A percentile compares a stretch with the other conserved stretches of the same genome.
Evolutionary conservation across 2,888 invertebrate genomes (phyloP).

Genomic region (Euplagia quadripunctaria): DNA sequence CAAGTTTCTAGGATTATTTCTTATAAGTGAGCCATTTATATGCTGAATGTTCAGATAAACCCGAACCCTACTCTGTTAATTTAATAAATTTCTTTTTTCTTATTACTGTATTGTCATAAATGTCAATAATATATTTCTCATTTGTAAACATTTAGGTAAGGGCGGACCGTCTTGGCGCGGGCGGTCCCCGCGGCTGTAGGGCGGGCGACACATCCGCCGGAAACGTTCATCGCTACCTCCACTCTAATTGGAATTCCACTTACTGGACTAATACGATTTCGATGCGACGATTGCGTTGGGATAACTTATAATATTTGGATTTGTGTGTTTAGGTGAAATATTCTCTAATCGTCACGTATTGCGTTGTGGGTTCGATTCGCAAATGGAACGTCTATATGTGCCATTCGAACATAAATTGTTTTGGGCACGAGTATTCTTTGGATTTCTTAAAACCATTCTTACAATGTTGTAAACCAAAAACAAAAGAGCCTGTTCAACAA

Average conservation of each 20-base stretch:
- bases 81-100: neutral
- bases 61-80: neutral
- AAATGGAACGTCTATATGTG: neutral
- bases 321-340: neutral
- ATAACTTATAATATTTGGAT: neutral
- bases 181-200: slow-evolving; percentile 67
- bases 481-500: too few species aligned
- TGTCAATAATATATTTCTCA: neutral
- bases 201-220: slow-evolving; percentile 73
- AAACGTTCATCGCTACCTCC: slow-evolving; percentile 63
- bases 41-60: slow-evolving; percentile 4
- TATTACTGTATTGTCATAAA: too few species aligned
- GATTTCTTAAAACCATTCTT: too few species aligned
- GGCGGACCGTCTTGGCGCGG: slow-evolving; percentile 53
- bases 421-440: neutral
- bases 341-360: neutral
- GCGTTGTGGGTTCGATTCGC: neutral
- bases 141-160: neutral
- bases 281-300: slow-evolving; percentile 40
- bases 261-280: slow-evolving; percentile 62
- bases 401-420: neutral
- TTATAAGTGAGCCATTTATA: slow-evolving; percentile 22
- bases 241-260: slow-evolving; percentile 68
- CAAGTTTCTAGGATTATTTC: slow-evolving; percentile 19
- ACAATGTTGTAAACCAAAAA: too few species aligned